Evolutionary conservation across 2,888 invertebrate species (phyloP), one percentile per base, ranked within the genome.

Genomic region (Protonemura montana): DNA sequence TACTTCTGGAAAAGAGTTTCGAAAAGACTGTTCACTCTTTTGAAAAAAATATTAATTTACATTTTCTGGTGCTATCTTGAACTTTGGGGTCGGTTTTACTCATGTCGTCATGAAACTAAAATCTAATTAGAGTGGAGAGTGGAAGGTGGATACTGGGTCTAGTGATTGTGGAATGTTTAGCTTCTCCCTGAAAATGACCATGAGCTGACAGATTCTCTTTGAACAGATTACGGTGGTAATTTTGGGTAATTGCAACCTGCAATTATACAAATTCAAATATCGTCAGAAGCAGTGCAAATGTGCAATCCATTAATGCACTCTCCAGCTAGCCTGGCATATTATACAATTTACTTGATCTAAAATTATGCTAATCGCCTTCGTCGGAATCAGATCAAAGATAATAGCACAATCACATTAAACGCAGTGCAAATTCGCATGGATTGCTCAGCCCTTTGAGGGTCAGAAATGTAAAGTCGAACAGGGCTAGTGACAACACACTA

Each of bases 301-400:
- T 35, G 35, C 35, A 35, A 6, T 59, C 16, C 59, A 59, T 3
- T 59, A 59, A 59, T 59, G 59, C 59, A 59, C 59, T 59, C 59
- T 59, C 59, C 3, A 3, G 3, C 35, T 35, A 35, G 35, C 35
- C n/a, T 41, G 41, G 59, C 59, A 59, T 21, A 59, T 59, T 59
- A 21, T 21, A 59, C 59, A 59, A 21, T 59, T 16, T 59, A 21
- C 59, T 21, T 59, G 59, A 59, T 59, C 59, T 59, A 59, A 2
- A 59, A 59, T 59, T 59, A 59, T 59, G 59, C 59, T 59, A 59
- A 59, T 59, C 59, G 21, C 59, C 78, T 78, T 78, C 78, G 28
- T 78, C 26, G 78, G 78, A 78, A 78, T 78, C 78, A 78, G 78
- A 78, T 78, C 78, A 78, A 28, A 78, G 78, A 26, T 78, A 78